Evolutionary conservation across 1,140 invertebrate species (phyloP), one percentile per base, ranked within the genome.

Genomic region (Ceratitis capitata): DNA sequence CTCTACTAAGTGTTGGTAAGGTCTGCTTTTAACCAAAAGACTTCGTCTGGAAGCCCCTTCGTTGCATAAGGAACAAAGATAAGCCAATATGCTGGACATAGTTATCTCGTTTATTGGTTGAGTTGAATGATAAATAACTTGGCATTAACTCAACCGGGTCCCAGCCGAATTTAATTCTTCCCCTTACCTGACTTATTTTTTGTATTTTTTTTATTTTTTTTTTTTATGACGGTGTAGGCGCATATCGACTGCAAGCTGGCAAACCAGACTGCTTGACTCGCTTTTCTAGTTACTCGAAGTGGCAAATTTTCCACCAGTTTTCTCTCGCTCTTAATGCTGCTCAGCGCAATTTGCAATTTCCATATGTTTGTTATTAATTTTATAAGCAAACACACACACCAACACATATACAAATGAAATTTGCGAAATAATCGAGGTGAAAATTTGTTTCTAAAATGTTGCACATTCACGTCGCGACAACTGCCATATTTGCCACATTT

Each of bases 341-440:
- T n/a, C 69, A 23, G 9, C 9, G 51, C 69, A 78, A 78, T 45
- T 56, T 45, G 69, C 39, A 78, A 45, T 78, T 78, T 78, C 69
- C 19, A 78, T 45, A 78, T 78, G 39, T 78, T 78, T 78, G 69
- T 78, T 78, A 45, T 45, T 78, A 45, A 78, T 78, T 78, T 42
- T 45, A 78, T 78, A 78, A 23, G 32, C 61, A 14, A n/a, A 56
- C 61, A 69, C 32, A 69, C 61, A 45, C n/a, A 78, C n/a, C n/a
- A n/a, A 45, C 1, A 5, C n/a, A 47, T 7, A 39, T n/a, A n/a
- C 42, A 39, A 23, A 2, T 69, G 51, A 56, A 56, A 56, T 23
- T 56, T 56, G 39, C 69, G 69, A 78, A 78, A 78, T 78, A 78
- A 78, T 42, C 39, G 69, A 78, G 69, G 69, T 78, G 69, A 78